Evolutionary conservation across 1,140 invertebrate genomes (phyloP).

Genomic region (Drosophila sp.): DNA sequence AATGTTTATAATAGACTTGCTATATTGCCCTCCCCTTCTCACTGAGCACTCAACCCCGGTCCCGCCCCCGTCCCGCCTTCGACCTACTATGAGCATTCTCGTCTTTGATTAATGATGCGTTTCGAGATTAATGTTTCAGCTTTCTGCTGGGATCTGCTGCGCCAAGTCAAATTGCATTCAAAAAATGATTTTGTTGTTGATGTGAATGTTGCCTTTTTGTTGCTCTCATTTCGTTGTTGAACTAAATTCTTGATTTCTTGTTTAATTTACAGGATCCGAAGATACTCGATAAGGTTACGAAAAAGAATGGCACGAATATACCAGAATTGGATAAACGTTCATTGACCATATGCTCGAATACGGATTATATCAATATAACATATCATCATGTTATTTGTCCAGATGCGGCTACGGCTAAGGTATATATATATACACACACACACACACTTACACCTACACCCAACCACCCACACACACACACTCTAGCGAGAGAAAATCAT

Average conservation of each 20-base stretch:
- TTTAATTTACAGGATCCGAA: constrained; percentile 90
- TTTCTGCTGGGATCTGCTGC: constrained; percentile 20
- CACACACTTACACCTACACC: constrained; percentile 1
- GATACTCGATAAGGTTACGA: constrained; percentile 89
- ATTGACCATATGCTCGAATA: constrained; percentile 99
- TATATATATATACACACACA: constrained; percentile 79
- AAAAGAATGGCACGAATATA: constrained; percentile 88
- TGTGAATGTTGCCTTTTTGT: constrained; percentile 2
- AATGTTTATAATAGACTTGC: constrained; percentile 48
- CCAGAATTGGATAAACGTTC: constrained; percentile 96
- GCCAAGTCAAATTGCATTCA: constrained; percentile 61
- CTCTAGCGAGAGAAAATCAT: too few species aligned
- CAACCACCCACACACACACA: neutral
- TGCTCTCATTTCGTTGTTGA: neutral
- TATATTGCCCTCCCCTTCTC: neutral
- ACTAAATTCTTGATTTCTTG: constrained; percentile 1
- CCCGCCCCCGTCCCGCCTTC: neutral
- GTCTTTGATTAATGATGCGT: constrained; percentile 73
- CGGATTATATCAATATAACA: constrained; percentile 99
- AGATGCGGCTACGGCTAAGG: constrained; percentile 95
- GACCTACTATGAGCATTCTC: constrained; percentile 15
- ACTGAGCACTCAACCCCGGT: neutral
- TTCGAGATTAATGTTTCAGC: constrained; percentile 68
- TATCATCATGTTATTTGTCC: constrained; percentile 98
- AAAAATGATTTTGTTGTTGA: constrained; percentile 25